Conservation (phyloP, 2,797 vertebrate species). For the Alectoris magna region DNA sequence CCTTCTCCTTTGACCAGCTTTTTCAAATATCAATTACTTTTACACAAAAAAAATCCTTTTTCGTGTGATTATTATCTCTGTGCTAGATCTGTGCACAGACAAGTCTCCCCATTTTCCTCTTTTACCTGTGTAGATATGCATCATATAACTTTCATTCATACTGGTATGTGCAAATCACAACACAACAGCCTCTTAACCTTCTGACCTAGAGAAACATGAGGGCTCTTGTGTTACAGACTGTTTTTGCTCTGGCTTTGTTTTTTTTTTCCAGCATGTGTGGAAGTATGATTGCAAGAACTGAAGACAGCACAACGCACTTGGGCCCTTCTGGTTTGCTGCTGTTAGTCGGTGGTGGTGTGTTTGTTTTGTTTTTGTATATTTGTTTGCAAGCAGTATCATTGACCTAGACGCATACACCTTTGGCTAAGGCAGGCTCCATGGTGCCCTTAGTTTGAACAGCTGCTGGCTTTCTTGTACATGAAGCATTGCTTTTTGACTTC, state of each 20-base stretch:
- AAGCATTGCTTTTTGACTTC: background rate
- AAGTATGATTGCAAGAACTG: background rate
- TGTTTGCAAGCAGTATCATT: background rate
- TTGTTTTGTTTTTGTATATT: background rate
- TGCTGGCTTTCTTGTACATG: background rate
- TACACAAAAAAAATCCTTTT: background rate
- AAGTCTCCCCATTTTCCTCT: background rate
- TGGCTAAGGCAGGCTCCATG: background rate
- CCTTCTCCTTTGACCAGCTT: background rate
- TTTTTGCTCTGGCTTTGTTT: background rate
- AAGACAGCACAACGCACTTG: background rate
- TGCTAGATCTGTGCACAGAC: background rate
- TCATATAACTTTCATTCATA: background rate
- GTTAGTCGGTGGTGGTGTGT: too few relatives aligned
- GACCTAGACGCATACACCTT: background rate
- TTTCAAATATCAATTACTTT: background rate
- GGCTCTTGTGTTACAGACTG: rapidly evolving
- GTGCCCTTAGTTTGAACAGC: background rate
- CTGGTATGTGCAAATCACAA: background rate
- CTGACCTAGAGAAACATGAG: background rate
- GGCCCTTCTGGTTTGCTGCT: background rate
- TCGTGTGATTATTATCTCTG: background rate
- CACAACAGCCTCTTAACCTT: background rate
- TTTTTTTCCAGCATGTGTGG: background rate
- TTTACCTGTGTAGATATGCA: background rate